These are phyloP conservation scores for Knipowitschia caucasica DNA, from an alignment of 2,797 vertebrate species.

Conservation along the genomic window DNA sequence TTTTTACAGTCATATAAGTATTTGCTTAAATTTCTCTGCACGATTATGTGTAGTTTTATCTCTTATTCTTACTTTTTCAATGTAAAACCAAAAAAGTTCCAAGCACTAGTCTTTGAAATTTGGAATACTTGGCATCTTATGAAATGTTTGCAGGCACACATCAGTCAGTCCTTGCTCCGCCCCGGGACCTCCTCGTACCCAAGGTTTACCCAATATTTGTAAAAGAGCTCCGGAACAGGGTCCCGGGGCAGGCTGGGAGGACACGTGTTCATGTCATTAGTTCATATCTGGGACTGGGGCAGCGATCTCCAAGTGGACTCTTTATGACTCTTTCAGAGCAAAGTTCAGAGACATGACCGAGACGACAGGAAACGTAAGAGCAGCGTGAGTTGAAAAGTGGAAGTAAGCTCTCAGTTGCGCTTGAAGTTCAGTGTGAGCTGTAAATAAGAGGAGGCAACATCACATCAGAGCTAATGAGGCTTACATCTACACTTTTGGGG, in stretches of 20 bases:
- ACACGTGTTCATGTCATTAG: conserved; percentile 43
- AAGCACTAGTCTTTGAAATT: no score
- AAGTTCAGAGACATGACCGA: background rate
- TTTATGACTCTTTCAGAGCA: background rate
- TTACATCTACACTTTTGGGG: background rate
- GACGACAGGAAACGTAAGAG: conserved; percentile 20
- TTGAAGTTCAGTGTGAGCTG: background rate
- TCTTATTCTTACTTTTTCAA: no score
- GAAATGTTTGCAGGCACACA: background rate
- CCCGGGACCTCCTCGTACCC: conserved; percentile 14
- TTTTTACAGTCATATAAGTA: no score
- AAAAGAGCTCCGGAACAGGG: background rate
- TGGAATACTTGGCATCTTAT: no score
- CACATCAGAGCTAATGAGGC: background rate
- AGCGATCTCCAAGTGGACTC: background rate
- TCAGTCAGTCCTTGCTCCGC: conserved; percentile 47
- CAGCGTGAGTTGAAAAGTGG: conserved; percentile 2
- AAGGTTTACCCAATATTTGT: conserved; percentile 13
- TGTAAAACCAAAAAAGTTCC: no score
- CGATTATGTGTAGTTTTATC: no score
- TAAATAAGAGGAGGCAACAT: background rate
- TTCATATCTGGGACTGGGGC: background rate
- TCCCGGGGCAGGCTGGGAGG: conserved; percentile 36
- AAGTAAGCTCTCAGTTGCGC: background rate
- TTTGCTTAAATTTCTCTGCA: no score